phyloP scores from a whole-genome alignment of 2,888 invertebrate genomes.

The Ochropleura plecta region DNA sequence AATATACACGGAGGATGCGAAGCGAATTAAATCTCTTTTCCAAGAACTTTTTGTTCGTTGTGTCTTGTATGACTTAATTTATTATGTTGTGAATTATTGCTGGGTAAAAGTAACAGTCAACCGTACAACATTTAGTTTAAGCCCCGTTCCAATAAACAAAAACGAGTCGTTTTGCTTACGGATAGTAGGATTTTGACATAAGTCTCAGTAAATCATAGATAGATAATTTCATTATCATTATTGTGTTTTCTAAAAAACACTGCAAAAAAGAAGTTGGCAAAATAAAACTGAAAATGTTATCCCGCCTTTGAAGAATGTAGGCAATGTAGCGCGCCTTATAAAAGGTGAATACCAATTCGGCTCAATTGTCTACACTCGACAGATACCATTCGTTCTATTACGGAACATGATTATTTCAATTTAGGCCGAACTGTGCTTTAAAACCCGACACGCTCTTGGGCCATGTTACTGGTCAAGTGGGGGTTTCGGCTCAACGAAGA shows the following conservation, averaged over 20 bases:
- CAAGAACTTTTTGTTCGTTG: background rate
- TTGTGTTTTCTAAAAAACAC: background rate
- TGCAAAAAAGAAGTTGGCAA: background rate
- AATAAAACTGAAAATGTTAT: constrained; percentile 7
- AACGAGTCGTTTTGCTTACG: too few species aligned
- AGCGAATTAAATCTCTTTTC: background rate
- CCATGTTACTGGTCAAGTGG: background rate
- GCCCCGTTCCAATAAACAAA: too few species aligned
- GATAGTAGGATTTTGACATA: too few species aligned
- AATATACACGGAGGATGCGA: background rate
- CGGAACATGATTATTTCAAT: constrained; percentile 13
- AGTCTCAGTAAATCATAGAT: too few species aligned
- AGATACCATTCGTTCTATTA: background rate
- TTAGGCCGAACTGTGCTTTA: constrained; percentile 20
- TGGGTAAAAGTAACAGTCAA: background rate
- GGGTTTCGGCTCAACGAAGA: background rate
- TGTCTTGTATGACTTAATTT: background rate
- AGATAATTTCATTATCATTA: background rate
- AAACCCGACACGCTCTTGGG: constrained; percentile 2
- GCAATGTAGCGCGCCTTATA: constrained; percentile 4
- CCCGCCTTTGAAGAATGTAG: background rate
- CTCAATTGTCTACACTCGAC: constrained; percentile 19
- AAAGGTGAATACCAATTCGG: constrained; percentile 14
- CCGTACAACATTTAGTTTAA: background rate
- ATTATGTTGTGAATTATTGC: too few species aligned